These are phyloP conservation scores for Bombus turneri DNA, from an alignment of 1,140 invertebrate species.

Conservation along the genomic window DNA sequence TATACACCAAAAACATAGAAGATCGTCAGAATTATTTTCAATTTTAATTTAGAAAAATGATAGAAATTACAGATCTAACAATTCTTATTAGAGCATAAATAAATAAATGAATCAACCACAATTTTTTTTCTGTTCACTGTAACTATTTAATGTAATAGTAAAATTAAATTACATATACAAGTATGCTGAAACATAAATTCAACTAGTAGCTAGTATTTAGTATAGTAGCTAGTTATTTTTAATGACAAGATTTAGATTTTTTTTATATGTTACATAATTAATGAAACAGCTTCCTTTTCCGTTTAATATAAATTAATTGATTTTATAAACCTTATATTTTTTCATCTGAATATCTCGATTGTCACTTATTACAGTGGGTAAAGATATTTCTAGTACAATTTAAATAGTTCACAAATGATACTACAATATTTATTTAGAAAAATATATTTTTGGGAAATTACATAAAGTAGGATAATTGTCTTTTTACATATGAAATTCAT, in stretches of 20 bases:
- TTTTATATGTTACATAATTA: neutral
- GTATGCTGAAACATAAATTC: constrained; percentile 4
- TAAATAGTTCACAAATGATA: constrained; percentile 27
- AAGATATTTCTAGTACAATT: constrained; percentile 4
- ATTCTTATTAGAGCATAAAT: neutral
- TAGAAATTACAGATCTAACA: neutral
- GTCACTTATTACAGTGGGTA: constrained; percentile 20
- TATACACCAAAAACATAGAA: neutral
- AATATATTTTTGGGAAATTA: constrained; percentile 53
- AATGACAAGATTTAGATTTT: neutral
- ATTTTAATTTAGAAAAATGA: neutral
- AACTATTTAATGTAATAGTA: neutral
- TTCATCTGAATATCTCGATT: constrained; percentile 8
- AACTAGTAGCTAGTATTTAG: neutral
- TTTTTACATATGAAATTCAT: constrained; percentile 54
- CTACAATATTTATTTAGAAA: constrained; percentile 51
- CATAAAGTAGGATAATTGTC: constrained; percentile 52
- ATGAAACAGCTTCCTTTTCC: neutral
- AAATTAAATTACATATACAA: neutral
- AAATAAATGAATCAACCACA: neutral
- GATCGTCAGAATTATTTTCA: neutral
- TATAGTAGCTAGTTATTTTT: too few relatives aligned
- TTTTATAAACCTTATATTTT: neutral
- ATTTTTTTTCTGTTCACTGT: neutral
- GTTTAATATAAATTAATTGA: neutral